Percentiles rank a stretch among this genome's conserved stretches.
Evolutionary conservation across 2,888 invertebrate genomes (phyloP).

Genomic region (Spisula subtruncata): DNA sequence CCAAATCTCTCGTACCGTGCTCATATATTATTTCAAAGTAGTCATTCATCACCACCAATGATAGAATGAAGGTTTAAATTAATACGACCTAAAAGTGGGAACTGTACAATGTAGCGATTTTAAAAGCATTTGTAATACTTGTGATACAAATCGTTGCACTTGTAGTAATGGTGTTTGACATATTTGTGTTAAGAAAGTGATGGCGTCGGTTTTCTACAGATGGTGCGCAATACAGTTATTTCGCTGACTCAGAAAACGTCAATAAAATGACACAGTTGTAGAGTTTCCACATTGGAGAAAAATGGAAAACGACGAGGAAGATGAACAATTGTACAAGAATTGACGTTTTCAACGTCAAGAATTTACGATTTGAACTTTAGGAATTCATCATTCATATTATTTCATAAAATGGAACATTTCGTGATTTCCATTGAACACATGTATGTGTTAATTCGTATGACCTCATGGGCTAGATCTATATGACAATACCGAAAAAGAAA

Average conservation of each 20-base stretch:
- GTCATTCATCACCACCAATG: neutral
- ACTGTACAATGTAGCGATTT: neutral
- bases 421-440: no score
- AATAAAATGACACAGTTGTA: no score
- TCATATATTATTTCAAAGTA: neutral
- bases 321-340: no score
- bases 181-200: neutral
- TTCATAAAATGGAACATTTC: no score
- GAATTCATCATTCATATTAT: no score
- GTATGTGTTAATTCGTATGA: no score
- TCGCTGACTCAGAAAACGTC: neutral
- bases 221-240: neutral
- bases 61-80: neutral
- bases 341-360: no score
- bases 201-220: neutral
- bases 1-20: neutral
- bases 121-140: neutral
- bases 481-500: no score
- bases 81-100: neutral
- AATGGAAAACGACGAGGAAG: no score
- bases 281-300: no score
- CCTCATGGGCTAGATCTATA: no score
- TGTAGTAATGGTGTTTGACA: neutral
- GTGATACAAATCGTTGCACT: neutral
- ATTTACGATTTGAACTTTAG: no score